Base-by-base conservation (phyloP, 2,888 invertebrate genomes). In the Pammene fasciana region DNA sequence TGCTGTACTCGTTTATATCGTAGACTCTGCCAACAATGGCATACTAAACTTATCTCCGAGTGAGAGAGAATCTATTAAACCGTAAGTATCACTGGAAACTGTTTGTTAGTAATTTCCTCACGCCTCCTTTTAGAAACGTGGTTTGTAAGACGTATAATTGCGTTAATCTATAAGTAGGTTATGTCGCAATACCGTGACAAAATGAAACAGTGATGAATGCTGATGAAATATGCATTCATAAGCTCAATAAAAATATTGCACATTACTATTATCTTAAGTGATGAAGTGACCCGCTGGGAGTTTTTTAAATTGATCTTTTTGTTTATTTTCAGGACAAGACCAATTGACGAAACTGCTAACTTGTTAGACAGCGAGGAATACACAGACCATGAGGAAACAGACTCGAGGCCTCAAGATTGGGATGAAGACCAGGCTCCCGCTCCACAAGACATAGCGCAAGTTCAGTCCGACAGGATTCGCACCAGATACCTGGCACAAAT, bases 11-110 rank as follows among this genome's bases (percentile, higher is more conserved):
- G 95, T 98, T 74, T 97, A 96, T 94, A 92, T 96, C 38, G 88
- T 95, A 72, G 96, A 97, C 82, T 93, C 94, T n/a, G 93, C 94
- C 57, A 94, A 87, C 62, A 93, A 94, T 75, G 96, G 96, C 71
- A 93, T 95, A 74, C 90, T 97, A 2, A 97, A 97, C 81, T 94
- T 97, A 95, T 94, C 96, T 45, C 95, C 95, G 45, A 87, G 85
- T 65, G 92, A 94, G 82, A 92, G 96, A 75, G 93, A 94, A 55
- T 81, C 85, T n/a, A 72, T 80, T 10, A 86, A 87, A 78, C 72
- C 75, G 92, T 92, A 82, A 87, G 88, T 87, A 72, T n/a, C 38
- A 34, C 13, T 52, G 4, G 18, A 18, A 9, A 6, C 18, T 18
- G 9, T 18, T 16, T 48, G 8, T 16, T 48, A 10, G 8, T 38